These are phyloP conservation scores for Epinephelus fuscoguttatus DNA, from an alignment of 2,113 vertebrate species.

Conservation along the genomic window DNA sequence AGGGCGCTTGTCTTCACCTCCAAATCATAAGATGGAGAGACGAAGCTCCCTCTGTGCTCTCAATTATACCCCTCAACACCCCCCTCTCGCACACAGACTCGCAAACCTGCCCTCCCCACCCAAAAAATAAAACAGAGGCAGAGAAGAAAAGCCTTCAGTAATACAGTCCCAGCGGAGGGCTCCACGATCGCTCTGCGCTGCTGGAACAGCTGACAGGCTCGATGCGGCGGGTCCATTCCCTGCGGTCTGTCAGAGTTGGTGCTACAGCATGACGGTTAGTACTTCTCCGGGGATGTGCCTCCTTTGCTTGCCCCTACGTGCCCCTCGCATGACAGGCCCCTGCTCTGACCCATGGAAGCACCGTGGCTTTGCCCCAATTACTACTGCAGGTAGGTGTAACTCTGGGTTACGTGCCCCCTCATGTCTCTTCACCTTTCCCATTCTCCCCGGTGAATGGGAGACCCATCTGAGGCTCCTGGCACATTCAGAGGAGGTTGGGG, in stretches of 20 bases:
- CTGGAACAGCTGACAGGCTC: slow-evolving; percentile 98
- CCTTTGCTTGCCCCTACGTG: slow-evolving; percentile 60
- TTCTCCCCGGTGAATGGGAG: slow-evolving; percentile 46
- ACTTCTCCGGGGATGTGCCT: slow-evolving; percentile 87
- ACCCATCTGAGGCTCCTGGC: slow-evolving; percentile 65
- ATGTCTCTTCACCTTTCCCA: slow-evolving; percentile 56
- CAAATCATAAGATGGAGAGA: slow-evolving; percentile 99
- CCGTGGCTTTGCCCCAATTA: slow-evolving; percentile 71
- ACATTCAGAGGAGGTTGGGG: slow-evolving; percentile 28
- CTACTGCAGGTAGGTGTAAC: slow-evolving; percentile 61
- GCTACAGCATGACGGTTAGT: slow-evolving; percentile 89
- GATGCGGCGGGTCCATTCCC: slow-evolving; percentile 86
- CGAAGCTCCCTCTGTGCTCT: slow-evolving; percentile 99
- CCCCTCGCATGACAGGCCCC: slow-evolving; percentile 86
- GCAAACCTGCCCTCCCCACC: slow-evolving; percentile 73
- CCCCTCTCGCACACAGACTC: slow-evolving; percentile 57
- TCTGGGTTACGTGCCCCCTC: slow-evolving; percentile 65
- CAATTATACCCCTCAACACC: slow-evolving; percentile 93
- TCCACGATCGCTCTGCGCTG: slow-evolving; percentile 93
- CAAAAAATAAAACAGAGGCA: slow-evolving; percentile 87
- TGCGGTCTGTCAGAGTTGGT: slow-evolving; percentile 94
- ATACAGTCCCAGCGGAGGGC: slow-evolving; percentile 97
- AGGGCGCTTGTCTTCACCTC: slow-evolving; percentile 99
- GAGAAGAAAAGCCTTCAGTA: slow-evolving; percentile 98
- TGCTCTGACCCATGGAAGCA: slow-evolving; percentile 89